phyloP scores from a whole-genome alignment of 2,888 invertebrate species.

The Lasius platythorax region DNA sequence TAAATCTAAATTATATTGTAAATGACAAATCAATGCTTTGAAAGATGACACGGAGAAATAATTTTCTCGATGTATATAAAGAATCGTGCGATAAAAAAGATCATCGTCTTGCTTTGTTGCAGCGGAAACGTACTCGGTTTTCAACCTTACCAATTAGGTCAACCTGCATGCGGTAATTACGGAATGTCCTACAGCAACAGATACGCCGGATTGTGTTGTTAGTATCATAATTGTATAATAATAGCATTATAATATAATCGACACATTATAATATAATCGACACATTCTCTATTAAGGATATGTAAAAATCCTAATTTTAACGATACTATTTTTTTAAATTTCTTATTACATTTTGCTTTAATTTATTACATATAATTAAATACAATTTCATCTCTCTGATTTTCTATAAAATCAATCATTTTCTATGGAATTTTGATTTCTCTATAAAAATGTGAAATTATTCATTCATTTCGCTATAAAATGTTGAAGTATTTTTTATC shows the following conservation, averaged over 20 bases:
- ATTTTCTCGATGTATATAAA: background rate
- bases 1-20: background rate
- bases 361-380: background rate
- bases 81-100: background rate
- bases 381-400: background rate
- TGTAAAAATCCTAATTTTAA: too few species aligned
- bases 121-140: constrained; percentile 93
- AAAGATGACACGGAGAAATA: background rate
- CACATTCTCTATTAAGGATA: background rate
- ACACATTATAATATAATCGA: background rate
- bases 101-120: constrained; percentile 53
- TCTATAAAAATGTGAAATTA: background rate
- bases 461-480: background rate
- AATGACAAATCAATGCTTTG: background rate
- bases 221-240: constrained; percentile 84
- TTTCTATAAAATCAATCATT: background rate
- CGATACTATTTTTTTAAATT: background rate
- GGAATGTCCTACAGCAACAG: constrained; percentile 91
- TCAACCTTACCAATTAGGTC: constrained; percentile 92
- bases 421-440: background rate
- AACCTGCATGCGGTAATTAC: constrained; percentile 90
- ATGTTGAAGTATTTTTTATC: background rate
- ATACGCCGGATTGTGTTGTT: constrained; percentile 93
- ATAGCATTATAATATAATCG: constrained; percentile 1
- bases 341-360: background rate